Conservation (phyloP, 2,797 vertebrate genomes). For the Danionella dracula region DNA sequence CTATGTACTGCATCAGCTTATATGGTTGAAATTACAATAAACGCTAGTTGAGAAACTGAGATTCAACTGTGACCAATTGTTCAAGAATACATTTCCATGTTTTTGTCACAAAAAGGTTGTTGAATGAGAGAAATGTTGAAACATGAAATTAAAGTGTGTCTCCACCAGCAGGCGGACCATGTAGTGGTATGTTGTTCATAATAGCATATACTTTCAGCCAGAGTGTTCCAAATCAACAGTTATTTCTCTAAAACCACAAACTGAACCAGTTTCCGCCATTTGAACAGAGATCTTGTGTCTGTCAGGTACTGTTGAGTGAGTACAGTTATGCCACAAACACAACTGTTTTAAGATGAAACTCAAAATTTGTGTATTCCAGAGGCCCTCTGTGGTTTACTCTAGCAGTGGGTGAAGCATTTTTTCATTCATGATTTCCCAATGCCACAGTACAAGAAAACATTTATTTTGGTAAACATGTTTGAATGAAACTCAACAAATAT, state of each 20-base stretch:
- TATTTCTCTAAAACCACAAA: slow-evolving; percentile 53
- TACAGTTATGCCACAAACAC: not conserved
- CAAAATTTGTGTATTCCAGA: no score
- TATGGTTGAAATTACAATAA: no score
- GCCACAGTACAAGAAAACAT: no score
- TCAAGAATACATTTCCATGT: not conserved
- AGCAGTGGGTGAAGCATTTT: not conserved
- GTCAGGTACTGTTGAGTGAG: not conserved
- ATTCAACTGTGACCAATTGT: not conserved
- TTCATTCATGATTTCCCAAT: not conserved
- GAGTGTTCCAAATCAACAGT: not conserved
- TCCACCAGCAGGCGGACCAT: slow-evolving; percentile 12
- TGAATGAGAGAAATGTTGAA: not conserved
- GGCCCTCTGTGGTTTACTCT: no score
- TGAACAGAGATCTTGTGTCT: slow-evolving; percentile 37
- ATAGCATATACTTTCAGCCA: not conserved
- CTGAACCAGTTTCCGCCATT: slow-evolving; percentile 49
- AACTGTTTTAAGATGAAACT: not conserved
- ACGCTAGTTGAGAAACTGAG: not conserved
- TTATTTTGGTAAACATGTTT: no score
- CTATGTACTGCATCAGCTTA: no score
- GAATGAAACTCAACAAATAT: not conserved
- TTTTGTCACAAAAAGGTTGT: slow-evolving; percentile 7
- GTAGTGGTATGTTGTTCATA: slow-evolving; percentile 2
- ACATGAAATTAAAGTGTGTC: slow-evolving; percentile 12